Evolutionary conservation across 2,113 vertebrate species (phyloP).

Genomic region (Monopterus albus): DNA sequence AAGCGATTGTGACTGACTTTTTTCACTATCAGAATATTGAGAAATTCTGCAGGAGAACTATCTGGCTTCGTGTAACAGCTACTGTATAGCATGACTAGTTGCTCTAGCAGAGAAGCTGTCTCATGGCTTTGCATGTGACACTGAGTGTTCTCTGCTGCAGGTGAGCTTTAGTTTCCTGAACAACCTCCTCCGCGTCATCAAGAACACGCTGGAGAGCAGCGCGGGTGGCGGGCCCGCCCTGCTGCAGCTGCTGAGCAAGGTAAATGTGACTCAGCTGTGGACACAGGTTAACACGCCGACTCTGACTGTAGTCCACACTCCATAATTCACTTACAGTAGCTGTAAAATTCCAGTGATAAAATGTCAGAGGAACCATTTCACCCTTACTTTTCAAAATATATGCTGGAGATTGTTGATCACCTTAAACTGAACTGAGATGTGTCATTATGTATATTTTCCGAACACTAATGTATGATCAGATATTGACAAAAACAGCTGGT

Average conservation of each 20-base stretch:
- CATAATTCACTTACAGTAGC: not conserved
- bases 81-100: no score
- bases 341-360: conserved; percentile 7
- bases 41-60: not conserved
- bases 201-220: conserved; percentile 72
- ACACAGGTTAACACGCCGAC: not conserved
- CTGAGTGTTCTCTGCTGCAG: conserved; percentile 70
- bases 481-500: no score
- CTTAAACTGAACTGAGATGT: no score
- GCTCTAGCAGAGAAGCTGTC: no score
- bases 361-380: not conserved
- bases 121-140: conserved; percentile 10
- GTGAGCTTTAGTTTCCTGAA: conserved; percentile 89
- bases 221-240: conserved; percentile 76
- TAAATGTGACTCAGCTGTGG: conserved; percentile 56
- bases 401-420: no score
- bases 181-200: conserved; percentile 81
- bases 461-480: no score
- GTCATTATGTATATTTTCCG: no score
- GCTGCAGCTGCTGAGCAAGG: conserved; percentile 84
- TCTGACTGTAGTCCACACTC: not conserved
- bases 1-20: no score
- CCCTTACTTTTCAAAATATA: not conserved
- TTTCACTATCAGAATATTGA: no score
- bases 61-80: no score